phyloP scores from a whole-genome alignment of 2,888 invertebrate species.

The Flexamia atlantica region DNA sequence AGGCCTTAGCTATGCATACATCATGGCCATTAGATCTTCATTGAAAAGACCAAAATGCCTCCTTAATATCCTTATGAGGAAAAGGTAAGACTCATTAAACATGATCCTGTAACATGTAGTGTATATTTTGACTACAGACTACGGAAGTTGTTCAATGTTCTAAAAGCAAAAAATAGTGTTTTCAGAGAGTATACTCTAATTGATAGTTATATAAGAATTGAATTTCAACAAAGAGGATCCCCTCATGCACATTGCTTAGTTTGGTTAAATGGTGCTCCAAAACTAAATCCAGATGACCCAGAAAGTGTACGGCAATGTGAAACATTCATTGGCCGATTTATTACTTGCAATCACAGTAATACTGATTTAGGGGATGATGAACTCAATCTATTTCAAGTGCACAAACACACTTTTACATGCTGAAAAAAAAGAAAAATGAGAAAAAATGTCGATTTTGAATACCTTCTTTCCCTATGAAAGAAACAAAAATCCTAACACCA shows the following conservation, averaged over 20 bases:
- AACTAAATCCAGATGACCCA: conserved; percentile 64
- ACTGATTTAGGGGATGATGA: conserved; percentile 63
- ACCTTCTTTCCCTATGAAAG: conserved; percentile 68
- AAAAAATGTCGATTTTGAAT: conserved; percentile 68
- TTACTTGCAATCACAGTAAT: conserved; percentile 66
- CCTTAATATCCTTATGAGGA: conserved; percentile 63
- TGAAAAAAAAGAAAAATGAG: conserved; percentile 64
- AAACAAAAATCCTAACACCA: conserved; percentile 62
- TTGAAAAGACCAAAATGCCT: too few relatives aligned
- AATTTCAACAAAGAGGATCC: conserved; percentile 71
- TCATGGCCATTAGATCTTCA: too few relatives aligned
- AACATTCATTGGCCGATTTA: conserved; percentile 66
- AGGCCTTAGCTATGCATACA: conserved; percentile 61
- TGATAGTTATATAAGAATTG: conserved; percentile 68
- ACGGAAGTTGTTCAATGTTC: conserved; percentile 64
- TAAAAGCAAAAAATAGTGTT: conserved; percentile 64
- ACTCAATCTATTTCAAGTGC: conserved; percentile 65
- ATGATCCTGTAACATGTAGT: conserved; percentile 70
- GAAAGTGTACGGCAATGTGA: conserved; percentile 54
- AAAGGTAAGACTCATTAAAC: conserved; percentile 68
- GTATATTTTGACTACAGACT: conserved; percentile 61
- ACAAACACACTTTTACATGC: conserved; percentile 69
- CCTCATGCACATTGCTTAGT: conserved; percentile 70
- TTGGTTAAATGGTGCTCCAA: conserved; percentile 70
- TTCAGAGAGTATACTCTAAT: background rate